Conservation (phyloP, 1,140 invertebrate species). For the Leptinotarsa undecemlineata region DNA sequence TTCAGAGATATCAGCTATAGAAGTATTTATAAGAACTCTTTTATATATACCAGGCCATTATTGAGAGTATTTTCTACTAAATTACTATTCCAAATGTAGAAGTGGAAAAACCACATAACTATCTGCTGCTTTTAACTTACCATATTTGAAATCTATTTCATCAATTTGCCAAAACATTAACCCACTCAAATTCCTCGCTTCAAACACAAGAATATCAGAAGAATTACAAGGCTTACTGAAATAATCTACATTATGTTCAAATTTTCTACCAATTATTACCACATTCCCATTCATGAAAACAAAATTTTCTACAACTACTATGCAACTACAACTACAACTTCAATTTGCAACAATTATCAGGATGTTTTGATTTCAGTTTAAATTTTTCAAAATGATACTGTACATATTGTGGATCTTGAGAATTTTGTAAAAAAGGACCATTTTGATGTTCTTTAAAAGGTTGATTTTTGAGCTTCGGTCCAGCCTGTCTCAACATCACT, state of each 20-base stretch:
- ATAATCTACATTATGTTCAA: background rate
- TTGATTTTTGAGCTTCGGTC: constrained; percentile 6
- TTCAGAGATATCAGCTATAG: too few species aligned
- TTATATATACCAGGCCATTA: too few species aligned
- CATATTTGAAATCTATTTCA: constrained; percentile 3
- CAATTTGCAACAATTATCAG: constrained; percentile 8
- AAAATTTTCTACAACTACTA: constrained; percentile 3
- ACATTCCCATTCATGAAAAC: background rate
- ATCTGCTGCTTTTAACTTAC: background rate
- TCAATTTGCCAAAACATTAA: background rate
- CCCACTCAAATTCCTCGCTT: background rate
- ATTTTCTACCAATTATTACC: background rate
- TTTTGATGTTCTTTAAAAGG: constrained; percentile 5
- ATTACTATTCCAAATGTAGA: background rate
- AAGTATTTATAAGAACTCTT: too few species aligned
- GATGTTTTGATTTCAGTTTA: constrained; percentile 8
- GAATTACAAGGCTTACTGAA: constrained; percentile 1
- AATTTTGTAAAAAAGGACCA: background rate
- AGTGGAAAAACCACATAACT: background rate
- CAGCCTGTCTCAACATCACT: background rate
- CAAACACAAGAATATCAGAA: constrained; percentile 5
- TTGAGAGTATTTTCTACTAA: too few species aligned
- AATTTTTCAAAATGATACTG: background rate
- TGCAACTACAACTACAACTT: too few species aligned
- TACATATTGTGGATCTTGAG: background rate